Evolutionary conservation across 1,140 invertebrate species (phyloP).

Genomic region (Zaprionus ornatus): DNA sequence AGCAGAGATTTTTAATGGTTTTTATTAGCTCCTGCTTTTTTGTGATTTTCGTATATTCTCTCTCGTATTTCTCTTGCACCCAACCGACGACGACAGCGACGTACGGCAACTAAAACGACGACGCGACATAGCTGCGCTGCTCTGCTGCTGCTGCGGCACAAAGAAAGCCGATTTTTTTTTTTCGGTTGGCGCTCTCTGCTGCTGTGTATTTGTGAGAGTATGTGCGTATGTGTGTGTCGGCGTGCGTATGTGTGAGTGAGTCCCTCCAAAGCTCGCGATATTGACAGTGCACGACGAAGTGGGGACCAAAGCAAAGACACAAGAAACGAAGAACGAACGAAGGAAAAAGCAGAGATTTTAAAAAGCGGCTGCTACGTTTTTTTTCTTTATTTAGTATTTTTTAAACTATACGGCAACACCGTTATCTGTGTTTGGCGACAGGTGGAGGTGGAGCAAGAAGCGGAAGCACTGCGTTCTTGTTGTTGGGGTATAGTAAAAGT

Average conservation of each 20-base stretch:
- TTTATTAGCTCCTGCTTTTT: constrained; percentile 23
- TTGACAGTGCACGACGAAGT: constrained; percentile 44
- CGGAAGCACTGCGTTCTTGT: constrained; percentile 32
- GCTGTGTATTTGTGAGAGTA: constrained; percentile 36
- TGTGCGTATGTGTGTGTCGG: constrained; percentile 26
- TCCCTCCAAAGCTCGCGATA: constrained; percentile 48
- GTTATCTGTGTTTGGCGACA: constrained; percentile 48
- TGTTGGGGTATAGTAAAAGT: constrained; percentile 60
- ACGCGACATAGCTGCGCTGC: constrained; percentile 43
- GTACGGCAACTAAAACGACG: constrained; percentile 75
- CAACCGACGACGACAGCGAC: constrained; percentile 77
- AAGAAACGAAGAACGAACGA: constrained; percentile 37
- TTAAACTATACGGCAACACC: constrained; percentile 46
- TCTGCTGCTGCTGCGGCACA: constrained; percentile 53
- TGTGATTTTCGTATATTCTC: constrained; percentile 40
- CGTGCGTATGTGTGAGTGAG: constrained; percentile 21
- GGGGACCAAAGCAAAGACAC: constrained; percentile 47
- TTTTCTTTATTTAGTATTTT: constrained; percentile 24
- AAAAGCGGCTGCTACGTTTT: constrained; percentile 37
- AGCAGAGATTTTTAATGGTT: constrained; percentile 47
- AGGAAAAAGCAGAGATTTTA: constrained; percentile 25
- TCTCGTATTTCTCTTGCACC: constrained; percentile 75
- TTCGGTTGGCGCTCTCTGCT: constrained; percentile 54
- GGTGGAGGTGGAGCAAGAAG: constrained; percentile 43
- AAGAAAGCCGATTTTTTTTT: constrained; percentile 62